Evolutionary conservation across 2,888 invertebrate species (phyloP).

Genomic region (Cephus spinipes): DNA sequence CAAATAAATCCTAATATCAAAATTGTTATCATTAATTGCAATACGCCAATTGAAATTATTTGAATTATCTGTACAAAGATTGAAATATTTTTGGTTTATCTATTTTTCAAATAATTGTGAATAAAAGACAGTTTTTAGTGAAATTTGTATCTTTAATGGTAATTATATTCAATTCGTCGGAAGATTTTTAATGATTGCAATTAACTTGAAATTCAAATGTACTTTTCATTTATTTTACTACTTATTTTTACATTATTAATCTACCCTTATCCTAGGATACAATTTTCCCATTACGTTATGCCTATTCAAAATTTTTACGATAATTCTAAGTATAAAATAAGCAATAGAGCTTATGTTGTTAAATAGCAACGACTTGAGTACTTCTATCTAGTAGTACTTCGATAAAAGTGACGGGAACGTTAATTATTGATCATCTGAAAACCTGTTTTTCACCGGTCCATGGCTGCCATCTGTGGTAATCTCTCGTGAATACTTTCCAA

Average conservation of each 20-base stretch:
- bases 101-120: not conserved
- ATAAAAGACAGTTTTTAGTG: not conserved
- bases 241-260: slow-evolving; percentile 59
- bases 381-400: slow-evolving; percentile 49
- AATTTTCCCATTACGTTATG: slow-evolving; percentile 63
- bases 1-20: not conserved
- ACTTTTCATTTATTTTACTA: slow-evolving; percentile 66
- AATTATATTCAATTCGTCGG: not conserved
- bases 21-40: not conserved
- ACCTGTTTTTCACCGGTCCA: not conserved
- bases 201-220: slow-evolving; percentile 54
- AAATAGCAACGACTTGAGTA: slow-evolving; percentile 64
- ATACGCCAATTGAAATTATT: not conserved
- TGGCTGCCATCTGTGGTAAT: not conserved
- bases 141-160: not conserved
- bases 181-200: not conserved
- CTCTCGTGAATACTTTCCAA: not conserved
- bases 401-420: slow-evolving; percentile 49
- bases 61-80: not conserved
- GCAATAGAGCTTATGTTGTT: slow-evolving; percentile 62
- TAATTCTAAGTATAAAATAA: slow-evolving; percentile 67
- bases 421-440: not conserved
- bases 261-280: slow-evolving; percentile 59
- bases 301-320: slow-evolving; percentile 60
- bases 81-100: not conserved